These are phyloP conservation scores for Cepaea nemoralis DNA, from an alignment of 1,140 invertebrate species.

Conservation along the genomic window DNA sequence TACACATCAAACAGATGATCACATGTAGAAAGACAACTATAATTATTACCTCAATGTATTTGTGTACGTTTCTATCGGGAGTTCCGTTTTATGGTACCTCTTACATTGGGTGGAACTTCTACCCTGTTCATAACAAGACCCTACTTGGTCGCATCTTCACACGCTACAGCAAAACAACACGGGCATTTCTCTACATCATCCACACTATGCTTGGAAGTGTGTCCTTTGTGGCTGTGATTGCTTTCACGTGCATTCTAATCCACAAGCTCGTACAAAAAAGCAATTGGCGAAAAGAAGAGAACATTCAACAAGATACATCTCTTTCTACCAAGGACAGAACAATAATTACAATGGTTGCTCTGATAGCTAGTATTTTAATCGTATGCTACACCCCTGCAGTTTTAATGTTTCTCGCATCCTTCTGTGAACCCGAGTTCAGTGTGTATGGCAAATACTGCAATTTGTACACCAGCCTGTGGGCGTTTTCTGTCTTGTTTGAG, in stretches of 20 bases:
- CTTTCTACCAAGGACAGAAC: neutral
- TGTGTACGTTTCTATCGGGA: neutral
- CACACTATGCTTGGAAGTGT: neutral
- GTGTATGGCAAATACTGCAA: neutral
- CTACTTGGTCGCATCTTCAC: neutral
- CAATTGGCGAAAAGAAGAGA: slow-evolving; percentile 5
- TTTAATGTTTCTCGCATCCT: neutral
- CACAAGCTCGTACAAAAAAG: neutral
- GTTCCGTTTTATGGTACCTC: neutral
- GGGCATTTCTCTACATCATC: neutral
- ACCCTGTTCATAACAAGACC: slow-evolving; percentile 4
- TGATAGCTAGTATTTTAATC: neutral
- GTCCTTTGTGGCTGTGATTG: neutral
- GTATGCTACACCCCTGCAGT: neutral
- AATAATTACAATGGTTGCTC: neutral
- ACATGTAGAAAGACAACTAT: slow-evolving; percentile 3
- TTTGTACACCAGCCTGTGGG: neutral
- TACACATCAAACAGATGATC: slow-evolving; percentile 8
- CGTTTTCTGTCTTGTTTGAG: neutral
- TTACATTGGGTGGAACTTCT: slow-evolving; percentile 25
- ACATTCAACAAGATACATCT: no score
- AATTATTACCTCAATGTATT: neutral
- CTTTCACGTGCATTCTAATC: neutral
- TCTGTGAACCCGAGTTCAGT: neutral
- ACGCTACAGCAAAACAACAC: neutral